Evolutionary conservation across 1,140 invertebrate species (phyloP).

Genomic region (Eciton burchellii): DNA sequence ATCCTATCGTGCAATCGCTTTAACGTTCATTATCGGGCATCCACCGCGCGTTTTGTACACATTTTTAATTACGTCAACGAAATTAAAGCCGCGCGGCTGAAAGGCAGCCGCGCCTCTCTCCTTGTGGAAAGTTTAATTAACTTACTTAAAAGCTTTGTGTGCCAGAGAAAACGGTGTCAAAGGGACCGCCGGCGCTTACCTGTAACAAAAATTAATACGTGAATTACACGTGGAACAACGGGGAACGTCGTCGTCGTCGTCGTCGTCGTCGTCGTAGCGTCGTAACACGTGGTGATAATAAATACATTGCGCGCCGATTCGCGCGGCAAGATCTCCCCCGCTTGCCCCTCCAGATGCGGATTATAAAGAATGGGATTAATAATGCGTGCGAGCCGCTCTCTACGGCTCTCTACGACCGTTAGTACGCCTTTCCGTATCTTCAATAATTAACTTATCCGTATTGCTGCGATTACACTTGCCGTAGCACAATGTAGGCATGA

Average conservation of each 20-base stretch:
- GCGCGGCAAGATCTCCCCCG: background rate
- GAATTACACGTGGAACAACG: conserved; percentile 38
- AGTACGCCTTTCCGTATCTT: background rate
- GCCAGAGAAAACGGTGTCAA: conserved; percentile 66
- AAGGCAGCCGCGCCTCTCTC: conserved; percentile 36
- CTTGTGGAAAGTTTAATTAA: conserved; percentile 67
- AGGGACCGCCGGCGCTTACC: conserved; percentile 65
- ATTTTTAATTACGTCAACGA: conserved; percentile 54
- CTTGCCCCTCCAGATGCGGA: background rate
- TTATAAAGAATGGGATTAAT: conserved; percentile 5
- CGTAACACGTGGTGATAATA: conserved; percentile 26
- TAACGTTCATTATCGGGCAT: conserved; percentile 50
- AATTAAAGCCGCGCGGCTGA: conserved; percentile 37
- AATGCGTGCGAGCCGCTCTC: conserved; percentile 7
- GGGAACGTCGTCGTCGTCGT: background rate
- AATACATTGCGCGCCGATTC: conserved; percentile 18
- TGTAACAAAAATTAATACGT: conserved; percentile 69
- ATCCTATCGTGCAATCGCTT: conserved; percentile 31
- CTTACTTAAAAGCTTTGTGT: conserved; percentile 62
- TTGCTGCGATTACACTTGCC: background rate
- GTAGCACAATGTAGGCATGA: too few species aligned
- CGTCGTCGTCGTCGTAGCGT: too few species aligned
- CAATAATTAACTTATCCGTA: conserved; percentile 12
- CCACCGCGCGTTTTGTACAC: conserved; percentile 40
- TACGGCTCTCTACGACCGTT: background rate